These are phyloP conservation scores for Oligia fasciuncula DNA, from an alignment of 2,888 invertebrate genomes.

Conservation along the genomic window DNA sequence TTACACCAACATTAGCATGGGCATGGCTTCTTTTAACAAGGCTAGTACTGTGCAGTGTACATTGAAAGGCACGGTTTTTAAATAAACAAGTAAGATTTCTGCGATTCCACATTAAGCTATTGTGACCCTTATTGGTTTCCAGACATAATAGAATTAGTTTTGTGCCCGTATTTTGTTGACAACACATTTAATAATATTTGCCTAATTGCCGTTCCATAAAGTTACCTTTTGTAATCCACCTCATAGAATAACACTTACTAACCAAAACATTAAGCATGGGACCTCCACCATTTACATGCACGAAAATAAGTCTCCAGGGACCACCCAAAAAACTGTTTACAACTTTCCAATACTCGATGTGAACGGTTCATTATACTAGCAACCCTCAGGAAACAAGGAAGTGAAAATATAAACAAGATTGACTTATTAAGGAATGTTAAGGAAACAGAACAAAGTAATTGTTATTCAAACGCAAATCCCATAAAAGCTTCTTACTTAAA, in stretches of 20 bases:
- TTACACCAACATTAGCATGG: background rate
- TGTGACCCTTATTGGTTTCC: background rate
- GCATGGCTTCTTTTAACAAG: background rate
- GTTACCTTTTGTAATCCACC: background rate
- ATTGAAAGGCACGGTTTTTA: background rate
- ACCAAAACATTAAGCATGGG: background rate
- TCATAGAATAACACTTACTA: constrained; percentile 21
- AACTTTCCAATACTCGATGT: constrained; percentile 19
- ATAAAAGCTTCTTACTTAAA: constrained; percentile 81
- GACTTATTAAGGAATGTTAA: constrained; percentile 65
- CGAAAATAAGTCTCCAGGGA: constrained; percentile 8
- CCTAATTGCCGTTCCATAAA: background rate
- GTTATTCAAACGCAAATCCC: constrained; percentile 77
- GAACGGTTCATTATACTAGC: background rate
- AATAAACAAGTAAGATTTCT: background rate
- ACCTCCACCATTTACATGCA: constrained; percentile 1
- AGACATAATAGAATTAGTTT: background rate
- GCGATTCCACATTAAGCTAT: background rate
- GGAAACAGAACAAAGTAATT: constrained; percentile 73
- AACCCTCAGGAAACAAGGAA: constrained; percentile 34
- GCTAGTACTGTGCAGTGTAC: too few species aligned
- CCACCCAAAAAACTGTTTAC: background rate
- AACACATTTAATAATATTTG: background rate
- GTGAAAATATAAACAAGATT: constrained; percentile 70
- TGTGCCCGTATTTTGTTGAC: background rate